A percentile compares a stretch with the other conserved stretches of the same genome.
These are phyloP conservation scores for Spodoptera exigua DNA, from an alignment of 2,888 invertebrate genomes.

Conservation along the genomic window DNA sequence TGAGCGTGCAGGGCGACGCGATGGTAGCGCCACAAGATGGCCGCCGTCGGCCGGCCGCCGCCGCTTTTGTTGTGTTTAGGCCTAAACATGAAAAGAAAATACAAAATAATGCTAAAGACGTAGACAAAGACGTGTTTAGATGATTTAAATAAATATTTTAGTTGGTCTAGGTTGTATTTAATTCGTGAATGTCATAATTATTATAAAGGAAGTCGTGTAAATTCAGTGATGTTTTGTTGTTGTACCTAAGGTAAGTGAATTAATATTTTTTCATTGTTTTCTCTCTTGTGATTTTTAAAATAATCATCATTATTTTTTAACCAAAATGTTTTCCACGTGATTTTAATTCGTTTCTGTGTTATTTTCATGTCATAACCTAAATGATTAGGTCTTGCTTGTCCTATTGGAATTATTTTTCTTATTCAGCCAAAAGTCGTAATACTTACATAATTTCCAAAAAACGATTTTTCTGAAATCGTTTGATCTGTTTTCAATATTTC, in stretches of 20 bases:
- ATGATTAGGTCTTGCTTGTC: conserved; percentile 18
- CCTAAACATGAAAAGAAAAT: conserved; percentile 80
- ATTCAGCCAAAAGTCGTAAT: no score
- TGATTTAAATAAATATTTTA: conserved; percentile 39
- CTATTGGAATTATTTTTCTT: conserved; percentile 26
- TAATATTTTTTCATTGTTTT: conserved; percentile 27
- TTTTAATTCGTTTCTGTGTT: not conserved
- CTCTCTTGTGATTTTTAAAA: conserved; percentile 13
- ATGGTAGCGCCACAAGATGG: conserved; percentile 88
- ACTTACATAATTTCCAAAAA: no score
- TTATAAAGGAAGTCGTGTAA: conserved; percentile 55
- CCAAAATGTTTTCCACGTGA: not conserved
- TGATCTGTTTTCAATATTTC: no score
- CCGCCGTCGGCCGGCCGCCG: conserved; percentile 83
- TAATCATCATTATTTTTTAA: not conserved
- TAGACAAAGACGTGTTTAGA: conserved; percentile 46
- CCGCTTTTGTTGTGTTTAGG: conserved; percentile 86
- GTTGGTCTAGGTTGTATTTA: conserved; percentile 28
- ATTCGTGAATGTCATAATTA: conserved; percentile 33
- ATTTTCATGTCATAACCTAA: not conserved
- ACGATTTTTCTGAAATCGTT: no score
- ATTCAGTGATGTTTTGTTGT: conserved; percentile 64
- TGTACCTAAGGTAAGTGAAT: conserved; percentile 64
- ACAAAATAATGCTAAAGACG: conserved; percentile 53
- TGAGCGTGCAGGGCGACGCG: conserved; percentile 81